Evolutionary conservation across 2,113 vertebrate species (phyloP).

Genomic region (Phalacrocorax brasilianus): DNA sequence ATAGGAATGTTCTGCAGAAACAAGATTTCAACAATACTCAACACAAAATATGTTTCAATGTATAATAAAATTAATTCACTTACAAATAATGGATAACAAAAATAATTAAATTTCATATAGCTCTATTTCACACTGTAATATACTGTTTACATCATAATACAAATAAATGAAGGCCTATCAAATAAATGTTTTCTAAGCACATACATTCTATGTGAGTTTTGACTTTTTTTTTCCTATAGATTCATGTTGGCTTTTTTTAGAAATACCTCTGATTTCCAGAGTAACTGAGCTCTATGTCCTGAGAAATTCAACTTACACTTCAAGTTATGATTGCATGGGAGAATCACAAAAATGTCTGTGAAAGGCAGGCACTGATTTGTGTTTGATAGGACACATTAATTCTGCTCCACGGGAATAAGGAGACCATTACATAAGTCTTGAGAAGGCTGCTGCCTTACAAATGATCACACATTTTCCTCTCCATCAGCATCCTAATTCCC

Average conservation of each 20-base stretch:
- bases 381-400: not conserved
- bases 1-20: not conserved
- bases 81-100: not conserved
- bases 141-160: not conserved
- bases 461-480: slow-evolving; percentile 44
- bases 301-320: not conserved
- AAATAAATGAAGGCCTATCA: not conserved
- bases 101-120: not conserved
- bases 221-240: not conserved
- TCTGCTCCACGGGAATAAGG: not conserved
- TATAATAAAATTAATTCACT: not conserved
- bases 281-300: not conserved
- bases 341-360: not conserved
- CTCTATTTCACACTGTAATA: not conserved
- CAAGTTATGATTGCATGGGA: not conserved
- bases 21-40: not conserved
- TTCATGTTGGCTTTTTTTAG: not conserved
- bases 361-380: not conserved
- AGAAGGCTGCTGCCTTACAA: slow-evolving; percentile 15
- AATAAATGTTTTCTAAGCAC: not conserved
- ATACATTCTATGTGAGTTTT: not conserved
- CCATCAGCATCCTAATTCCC: slow-evolving; percentile 55
- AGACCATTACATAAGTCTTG: not conserved
- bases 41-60: not conserved
- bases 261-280: not conserved